Conservation (phyloP, 2,797 vertebrate genomes). For the Tinamus major region DNA sequence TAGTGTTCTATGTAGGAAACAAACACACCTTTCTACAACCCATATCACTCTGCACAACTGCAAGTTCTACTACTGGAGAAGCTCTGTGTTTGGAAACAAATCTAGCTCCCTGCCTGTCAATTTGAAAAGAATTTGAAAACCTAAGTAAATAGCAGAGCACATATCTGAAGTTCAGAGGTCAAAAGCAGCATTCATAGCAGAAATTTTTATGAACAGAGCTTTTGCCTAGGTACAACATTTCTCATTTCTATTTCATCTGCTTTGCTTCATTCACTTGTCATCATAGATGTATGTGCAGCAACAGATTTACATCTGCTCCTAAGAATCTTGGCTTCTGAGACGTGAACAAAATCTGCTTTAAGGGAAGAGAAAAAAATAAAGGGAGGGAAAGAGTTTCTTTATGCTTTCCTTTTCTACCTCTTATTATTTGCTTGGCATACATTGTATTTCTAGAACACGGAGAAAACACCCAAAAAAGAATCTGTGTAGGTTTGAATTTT, state of each 20-base stretch:
- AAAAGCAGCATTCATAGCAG: not conserved
- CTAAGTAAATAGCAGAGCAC: not conserved
- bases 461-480: not conserved
- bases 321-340: slow-evolving; percentile 2
- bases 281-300: not conserved
- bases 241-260: not conserved
- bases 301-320: not conserved
- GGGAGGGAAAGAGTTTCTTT: not conserved
- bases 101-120: not conserved
- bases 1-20: not conserved
- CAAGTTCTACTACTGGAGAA: not conserved
- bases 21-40: not conserved
- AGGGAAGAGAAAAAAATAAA: not conserved
- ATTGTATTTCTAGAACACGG: not conserved
- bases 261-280: slow-evolving; percentile 15
- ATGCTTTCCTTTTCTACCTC: not conserved
- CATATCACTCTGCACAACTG: not conserved
- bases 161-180: not conserved
- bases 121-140: not conserved
- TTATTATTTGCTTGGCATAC: not conserved
- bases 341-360: not conserved
- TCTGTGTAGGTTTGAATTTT: not conserved
- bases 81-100: not conserved
- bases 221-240: not conserved
- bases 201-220: not conserved